A percentile compares a stretch with the other conserved stretches of the same genome.
These are phyloP conservation scores for Rhinella marina DNA, from an alignment of 2,797 vertebrate species.

Conservation along the genomic window DNA sequence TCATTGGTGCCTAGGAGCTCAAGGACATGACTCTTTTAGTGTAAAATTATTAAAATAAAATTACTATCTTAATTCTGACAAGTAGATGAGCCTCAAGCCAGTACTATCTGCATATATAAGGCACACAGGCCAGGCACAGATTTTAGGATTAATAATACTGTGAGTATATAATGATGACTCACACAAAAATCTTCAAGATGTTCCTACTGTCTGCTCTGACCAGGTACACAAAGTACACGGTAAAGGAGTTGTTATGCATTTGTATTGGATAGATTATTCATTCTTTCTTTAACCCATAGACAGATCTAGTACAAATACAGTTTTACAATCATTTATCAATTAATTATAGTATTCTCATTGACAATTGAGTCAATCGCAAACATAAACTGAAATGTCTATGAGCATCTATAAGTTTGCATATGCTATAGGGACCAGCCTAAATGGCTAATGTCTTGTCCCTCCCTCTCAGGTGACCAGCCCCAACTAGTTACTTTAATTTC, in stretches of 20 bases:
- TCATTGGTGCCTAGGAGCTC: neutral
- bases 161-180: conserved; percentile 30
- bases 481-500: neutral
- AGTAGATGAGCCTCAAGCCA: neutral
- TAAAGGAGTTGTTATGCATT: neutral
- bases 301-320: neutral
- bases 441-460: neutral
- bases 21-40: neutral
- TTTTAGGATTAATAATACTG: conserved; percentile 41
- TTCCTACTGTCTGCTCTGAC: conserved; percentile 6
- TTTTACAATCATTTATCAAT: too few species aligned
- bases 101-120: neutral
- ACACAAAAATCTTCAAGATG: conserved; percentile 23
- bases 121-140: neutral
- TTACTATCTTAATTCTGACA: neutral
- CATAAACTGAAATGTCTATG: neutral
- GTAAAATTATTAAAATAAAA: neutral
- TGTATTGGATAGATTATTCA: neutral
- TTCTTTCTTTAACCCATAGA: conserved; percentile 24
- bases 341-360: too few species aligned
- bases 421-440: neutral
- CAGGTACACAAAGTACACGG: conserved; percentile 26
- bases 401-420: neutral
- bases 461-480: neutral
- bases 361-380: neutral